These are phyloP conservation scores for Salvelinus namaycush DNA, from an alignment of 2,113 vertebrate genomes.

Conservation along the genomic window DNA sequence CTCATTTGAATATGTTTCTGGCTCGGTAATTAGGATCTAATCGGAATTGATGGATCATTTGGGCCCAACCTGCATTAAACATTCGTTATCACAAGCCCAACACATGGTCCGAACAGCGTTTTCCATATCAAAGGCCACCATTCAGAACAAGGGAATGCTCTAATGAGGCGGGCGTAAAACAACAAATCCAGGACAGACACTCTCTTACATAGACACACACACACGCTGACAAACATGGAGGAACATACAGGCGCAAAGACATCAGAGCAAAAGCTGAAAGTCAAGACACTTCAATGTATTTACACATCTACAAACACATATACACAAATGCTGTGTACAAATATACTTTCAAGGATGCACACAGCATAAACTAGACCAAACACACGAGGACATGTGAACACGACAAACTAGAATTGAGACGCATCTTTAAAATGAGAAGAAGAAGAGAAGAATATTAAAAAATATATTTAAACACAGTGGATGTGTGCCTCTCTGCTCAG, in stretches of 20 bases:
- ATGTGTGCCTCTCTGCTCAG: background rate
- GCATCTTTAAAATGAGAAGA: background rate
- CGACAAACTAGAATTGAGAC: too few relatives aligned
- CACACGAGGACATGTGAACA: background rate
- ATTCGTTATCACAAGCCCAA: slow-evolving; percentile 65
- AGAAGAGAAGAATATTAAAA: background rate
- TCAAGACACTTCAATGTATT: background rate
- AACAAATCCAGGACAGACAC: slow-evolving; percentile 7
- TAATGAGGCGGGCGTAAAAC: background rate
- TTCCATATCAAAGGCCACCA: slow-evolving; percentile 63
- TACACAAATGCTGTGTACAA: background rate
- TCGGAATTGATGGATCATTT: slow-evolving; percentile 71
- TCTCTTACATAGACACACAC: background rate
- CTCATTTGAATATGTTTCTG: slow-evolving; percentile 65
- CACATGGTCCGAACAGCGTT: slow-evolving; percentile 57
- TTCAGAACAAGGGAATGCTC: slow-evolving; percentile 39
- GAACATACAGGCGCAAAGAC: background rate
- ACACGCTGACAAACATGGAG: background rate
- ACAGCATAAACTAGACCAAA: background rate
- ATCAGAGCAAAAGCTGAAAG: background rate
- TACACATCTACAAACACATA: background rate
- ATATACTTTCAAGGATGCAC: background rate
- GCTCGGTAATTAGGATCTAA: slow-evolving; percentile 66
- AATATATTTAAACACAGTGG: background rate
- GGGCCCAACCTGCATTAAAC: slow-evolving; percentile 65